Evolutionary conservation across 2,888 invertebrate genomes (phyloP).

Genomic region (Melipona bicolor): DNA sequence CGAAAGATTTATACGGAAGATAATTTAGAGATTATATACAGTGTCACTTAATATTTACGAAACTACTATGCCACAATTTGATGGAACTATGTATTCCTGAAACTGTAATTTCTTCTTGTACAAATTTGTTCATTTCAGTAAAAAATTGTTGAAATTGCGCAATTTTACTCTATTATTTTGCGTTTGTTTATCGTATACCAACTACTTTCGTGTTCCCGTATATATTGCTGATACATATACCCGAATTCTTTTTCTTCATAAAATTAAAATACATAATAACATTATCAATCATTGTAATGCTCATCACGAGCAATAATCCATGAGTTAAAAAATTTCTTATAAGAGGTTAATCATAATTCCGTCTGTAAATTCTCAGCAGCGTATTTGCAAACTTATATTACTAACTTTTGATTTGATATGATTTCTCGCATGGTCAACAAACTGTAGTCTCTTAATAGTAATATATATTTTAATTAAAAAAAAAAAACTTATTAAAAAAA

Average conservation of each 20-base stretch:
- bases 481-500: slow-evolving; percentile 21
- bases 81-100: slow-evolving; percentile 29
- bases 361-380: neutral
- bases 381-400: slow-evolving; percentile 3
- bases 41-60: slow-evolving; percentile 23
- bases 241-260: slow-evolving; percentile 20
- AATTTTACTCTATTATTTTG: slow-evolving; percentile 42
- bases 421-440: neutral
- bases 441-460: neutral
- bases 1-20: slow-evolving; percentile 39
- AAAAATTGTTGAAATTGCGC: slow-evolving; percentile 19
- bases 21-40: slow-evolving; percentile 50
- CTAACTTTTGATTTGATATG: slow-evolving; percentile 52
- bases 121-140: slow-evolving; percentile 32
- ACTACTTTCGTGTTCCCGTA: slow-evolving; percentile 61
- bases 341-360: neutral
- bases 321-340: slow-evolving; percentile 24
- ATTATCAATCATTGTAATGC: slow-evolving; percentile 13
- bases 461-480: slow-evolving; percentile 5
- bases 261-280: slow-evolving; percentile 20
- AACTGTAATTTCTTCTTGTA: slow-evolving; percentile 8
- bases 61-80: slow-evolving; percentile 36
- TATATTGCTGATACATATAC: slow-evolving; percentile 39
- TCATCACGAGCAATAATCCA: slow-evolving; percentile 25
- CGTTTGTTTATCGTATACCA: slow-evolving; percentile 53